These are phyloP conservation scores for Ophioninae sp. DNA, from an alignment of 2,888 invertebrate genomes.

Conservation along the genomic window DNA sequence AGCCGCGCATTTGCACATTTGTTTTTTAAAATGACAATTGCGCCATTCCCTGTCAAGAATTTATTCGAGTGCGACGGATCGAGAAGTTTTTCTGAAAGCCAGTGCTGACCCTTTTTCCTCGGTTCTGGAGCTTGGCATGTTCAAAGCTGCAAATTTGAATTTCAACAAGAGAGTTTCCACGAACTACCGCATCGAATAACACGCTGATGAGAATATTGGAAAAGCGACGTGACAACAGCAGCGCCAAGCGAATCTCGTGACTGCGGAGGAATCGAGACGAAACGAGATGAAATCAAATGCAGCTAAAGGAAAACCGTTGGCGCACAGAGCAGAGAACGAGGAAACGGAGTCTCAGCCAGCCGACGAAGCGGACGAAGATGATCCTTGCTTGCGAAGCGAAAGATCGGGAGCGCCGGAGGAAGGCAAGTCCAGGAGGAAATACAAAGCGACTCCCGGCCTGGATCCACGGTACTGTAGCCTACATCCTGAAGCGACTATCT, in stretches of 20 bases:
- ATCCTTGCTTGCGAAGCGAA: slow-evolving; percentile 65
- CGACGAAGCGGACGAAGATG: slow-evolving; percentile 65
- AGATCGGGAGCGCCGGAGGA: slow-evolving; percentile 43
- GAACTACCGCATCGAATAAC: background rate
- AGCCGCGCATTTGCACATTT: slow-evolving; percentile 36
- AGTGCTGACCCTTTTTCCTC: too few species aligned
- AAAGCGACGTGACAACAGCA: background rate
- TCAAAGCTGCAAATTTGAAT: slow-evolving; percentile 24
- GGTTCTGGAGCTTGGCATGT: slow-evolving; percentile 25
- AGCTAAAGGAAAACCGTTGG: slow-evolving; percentile 23
- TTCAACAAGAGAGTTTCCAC: background rate
- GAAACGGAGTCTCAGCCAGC: background rate
- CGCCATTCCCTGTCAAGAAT: slow-evolving; percentile 3
- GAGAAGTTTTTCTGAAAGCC: too few species aligned
- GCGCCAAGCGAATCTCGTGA: slow-evolving; percentile 1
- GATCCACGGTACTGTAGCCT: slow-evolving; percentile 69
- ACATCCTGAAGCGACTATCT: background rate
- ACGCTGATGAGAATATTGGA: background rate
- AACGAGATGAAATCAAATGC: slow-evolving; percentile 28
- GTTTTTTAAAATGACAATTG: slow-evolving; percentile 50
- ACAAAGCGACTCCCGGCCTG: slow-evolving; percentile 56
- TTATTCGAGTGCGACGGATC: too few species aligned
- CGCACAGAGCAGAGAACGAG: slow-evolving; percentile 21
- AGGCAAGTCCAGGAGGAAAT: slow-evolving; percentile 35
- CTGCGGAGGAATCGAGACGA: slow-evolving; percentile 29